A percentile compares a stretch with the other conserved stretches of the same genome.
Evolutionary conservation across 2,888 invertebrate species (phyloP).

Genomic region (Metellina segmentata): DNA sequence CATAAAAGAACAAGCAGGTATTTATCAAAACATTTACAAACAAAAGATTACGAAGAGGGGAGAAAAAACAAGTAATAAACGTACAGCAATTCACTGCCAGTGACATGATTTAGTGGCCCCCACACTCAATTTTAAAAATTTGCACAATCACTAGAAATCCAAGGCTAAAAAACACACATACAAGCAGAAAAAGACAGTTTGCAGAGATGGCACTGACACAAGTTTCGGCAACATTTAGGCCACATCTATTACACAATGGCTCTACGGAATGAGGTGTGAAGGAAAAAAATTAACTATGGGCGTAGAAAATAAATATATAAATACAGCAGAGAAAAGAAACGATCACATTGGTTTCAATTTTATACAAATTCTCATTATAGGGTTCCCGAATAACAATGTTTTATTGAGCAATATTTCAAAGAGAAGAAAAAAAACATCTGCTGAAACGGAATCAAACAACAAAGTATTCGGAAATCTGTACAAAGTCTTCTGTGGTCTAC

Average conservation of each 20-base stretch:
- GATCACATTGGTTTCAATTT: not conserved
- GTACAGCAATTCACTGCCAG: constrained; percentile 49
- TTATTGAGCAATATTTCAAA: constrained; percentile 54
- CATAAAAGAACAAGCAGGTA: constrained; percentile 68
- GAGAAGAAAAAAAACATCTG: not conserved
- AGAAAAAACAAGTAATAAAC: constrained; percentile 36
- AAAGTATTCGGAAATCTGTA: not conserved
- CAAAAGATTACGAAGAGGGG: constrained; percentile 40
- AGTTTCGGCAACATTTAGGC: constrained; percentile 39
- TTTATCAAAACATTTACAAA: constrained; percentile 56
- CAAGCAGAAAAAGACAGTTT: constrained; percentile 9
- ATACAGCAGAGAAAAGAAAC: not conserved
- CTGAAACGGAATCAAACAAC: not conserved
- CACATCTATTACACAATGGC: constrained; percentile 43
- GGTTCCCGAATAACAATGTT: constrained; percentile 41
- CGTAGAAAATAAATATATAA: constrained; percentile 5
- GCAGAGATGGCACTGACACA: constrained; percentile 59
- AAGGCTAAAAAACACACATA: constrained; percentile 26
- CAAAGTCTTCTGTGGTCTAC: not conserved
- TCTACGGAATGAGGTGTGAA: constrained; percentile 61
- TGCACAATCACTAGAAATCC: constrained; percentile 54
- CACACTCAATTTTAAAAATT: constrained; percentile 58
- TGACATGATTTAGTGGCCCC: constrained; percentile 59
- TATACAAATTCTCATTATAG: constrained; percentile 3
- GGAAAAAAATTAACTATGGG: not conserved